A percentile compares a stretch with the other conserved stretches of the same genome.
These are phyloP conservation scores for Calcarius ornatus DNA, from an alignment of 2,113 vertebrate species.

Conservation along the genomic window DNA sequence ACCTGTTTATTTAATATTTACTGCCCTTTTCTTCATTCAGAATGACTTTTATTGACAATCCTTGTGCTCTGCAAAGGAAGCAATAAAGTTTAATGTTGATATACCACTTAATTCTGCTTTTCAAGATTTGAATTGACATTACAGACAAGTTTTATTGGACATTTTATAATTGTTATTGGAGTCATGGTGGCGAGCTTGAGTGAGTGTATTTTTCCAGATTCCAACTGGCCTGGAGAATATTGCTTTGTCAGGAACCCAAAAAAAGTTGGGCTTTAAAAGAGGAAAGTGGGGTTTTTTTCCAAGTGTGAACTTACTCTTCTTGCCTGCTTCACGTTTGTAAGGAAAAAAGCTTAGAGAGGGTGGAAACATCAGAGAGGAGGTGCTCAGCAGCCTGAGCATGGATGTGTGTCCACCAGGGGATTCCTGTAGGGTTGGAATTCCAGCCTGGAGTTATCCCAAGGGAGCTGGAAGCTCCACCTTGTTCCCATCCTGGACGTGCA, in stretches of 20 bases:
- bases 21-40: conserved; percentile 68
- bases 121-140: conserved; percentile 76
- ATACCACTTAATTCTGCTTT: conserved; percentile 74
- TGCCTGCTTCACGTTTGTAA: neutral
- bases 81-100: conserved; percentile 75
- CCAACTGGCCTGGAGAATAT: conserved; percentile 49
- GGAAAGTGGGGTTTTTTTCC: neutral
- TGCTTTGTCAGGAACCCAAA: conserved; percentile 47
- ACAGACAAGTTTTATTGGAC: conserved; percentile 70
- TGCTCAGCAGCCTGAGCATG: neutral
- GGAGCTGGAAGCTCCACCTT: neutral
- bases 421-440: neutral
- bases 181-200: conserved; percentile 68
- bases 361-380: neutral
- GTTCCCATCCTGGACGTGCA: accelerated
- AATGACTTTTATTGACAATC: conserved; percentile 72
- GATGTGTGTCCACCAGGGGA: neutral
- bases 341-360: conserved; percentile 10
- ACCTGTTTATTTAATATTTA: conserved; percentile 67
- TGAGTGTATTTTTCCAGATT: conserved; percentile 61
- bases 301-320: conserved; percentile 10
- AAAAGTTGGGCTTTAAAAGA: neutral
- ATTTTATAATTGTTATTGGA: conserved; percentile 79
- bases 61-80: conserved; percentile 71
- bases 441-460: neutral